Evolutionary conservation across 2,113 vertebrate species (phyloP).

Genomic region (Chitala chitala): DNA sequence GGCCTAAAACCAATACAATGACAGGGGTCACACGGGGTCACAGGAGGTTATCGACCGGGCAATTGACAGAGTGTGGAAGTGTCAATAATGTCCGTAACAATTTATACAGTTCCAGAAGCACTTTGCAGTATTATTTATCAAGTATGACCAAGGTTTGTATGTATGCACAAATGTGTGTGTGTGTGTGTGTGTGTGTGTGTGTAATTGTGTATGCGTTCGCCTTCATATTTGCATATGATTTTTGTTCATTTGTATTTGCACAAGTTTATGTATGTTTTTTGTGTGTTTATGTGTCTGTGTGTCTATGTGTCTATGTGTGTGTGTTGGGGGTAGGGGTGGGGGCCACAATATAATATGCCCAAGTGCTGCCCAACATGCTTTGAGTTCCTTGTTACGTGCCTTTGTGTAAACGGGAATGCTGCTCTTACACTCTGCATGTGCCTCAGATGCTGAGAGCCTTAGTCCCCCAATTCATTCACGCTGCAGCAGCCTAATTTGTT

Average conservation of each 20-base stretch:
- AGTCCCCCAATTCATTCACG: slow-evolving; percentile 34
- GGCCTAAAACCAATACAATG: slow-evolving; percentile 34
- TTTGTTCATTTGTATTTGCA: background rate
- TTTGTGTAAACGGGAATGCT: too few species aligned
- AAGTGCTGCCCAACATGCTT: too few species aligned
- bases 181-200: slow-evolving; percentile 21
- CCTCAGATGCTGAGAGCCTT: slow-evolving; percentile 37
- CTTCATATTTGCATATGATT: background rate
- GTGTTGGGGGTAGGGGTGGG: background rate
- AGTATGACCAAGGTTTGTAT: too few species aligned
- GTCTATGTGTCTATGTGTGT: slow-evolving; percentile 30
- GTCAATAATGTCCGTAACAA: slow-evolving; percentile 51
- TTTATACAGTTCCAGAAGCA: slow-evolving; percentile 47
- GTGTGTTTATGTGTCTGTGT: slow-evolving; percentile 20
- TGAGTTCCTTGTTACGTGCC: too few species aligned
- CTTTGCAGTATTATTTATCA: slow-evolving; percentile 46
- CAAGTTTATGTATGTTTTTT: background rate
- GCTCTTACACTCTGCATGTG: slow-evolving; percentile 36
- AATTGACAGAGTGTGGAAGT: slow-evolving; percentile 46
- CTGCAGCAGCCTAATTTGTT: slow-evolving; percentile 57
- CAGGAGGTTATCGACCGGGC: slow-evolving; percentile 45
- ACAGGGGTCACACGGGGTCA: slow-evolving; percentile 53
- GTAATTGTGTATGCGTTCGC: slow-evolving; percentile 21
- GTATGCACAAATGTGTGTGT: slow-evolving; percentile 31
- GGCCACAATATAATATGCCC: too few species aligned